Conservation (phyloP, 2,797 vertebrate species). For the Lutjanus argentimaculatus region DNA sequence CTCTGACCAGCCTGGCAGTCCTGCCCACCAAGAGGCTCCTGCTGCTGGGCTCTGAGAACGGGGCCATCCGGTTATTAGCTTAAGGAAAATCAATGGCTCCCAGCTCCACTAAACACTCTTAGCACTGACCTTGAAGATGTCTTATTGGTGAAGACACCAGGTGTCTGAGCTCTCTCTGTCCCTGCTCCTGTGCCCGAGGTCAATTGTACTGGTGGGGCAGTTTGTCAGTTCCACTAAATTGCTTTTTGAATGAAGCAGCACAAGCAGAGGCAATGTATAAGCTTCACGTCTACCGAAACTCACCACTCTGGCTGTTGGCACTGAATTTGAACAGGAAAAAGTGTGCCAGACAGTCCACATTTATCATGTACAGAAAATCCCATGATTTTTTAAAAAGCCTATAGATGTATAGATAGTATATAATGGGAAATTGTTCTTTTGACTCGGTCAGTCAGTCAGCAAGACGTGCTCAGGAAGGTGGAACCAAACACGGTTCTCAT, state of each 20-base stretch:
- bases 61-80: conserved; percentile 93
- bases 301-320: conserved; percentile 58
- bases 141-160: conserved; percentile 46
- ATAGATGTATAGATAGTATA: conserved; percentile 61
- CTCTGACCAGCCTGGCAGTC: conserved; percentile 94
- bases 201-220: conserved; percentile 40
- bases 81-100: conserved; percentile 66
- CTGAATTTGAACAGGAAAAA: conserved; percentile 60
- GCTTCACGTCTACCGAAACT: conserved; percentile 56
- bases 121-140: conserved; percentile 52
- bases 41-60: conserved; percentile 96
- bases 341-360: conserved; percentile 55
- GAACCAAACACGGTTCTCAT: conserved; percentile 74
- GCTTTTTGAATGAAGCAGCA: conserved; percentile 61
- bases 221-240: conserved; percentile 46
- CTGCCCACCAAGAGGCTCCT: conserved; percentile 96
- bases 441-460: conserved; percentile 63
- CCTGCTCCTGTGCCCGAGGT: conserved; percentile 48
- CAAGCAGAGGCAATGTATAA: conserved; percentile 60
- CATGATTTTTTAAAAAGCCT: conserved; percentile 45
- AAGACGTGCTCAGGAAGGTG: conserved; percentile 86
- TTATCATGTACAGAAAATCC: conserved; percentile 58
- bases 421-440: conserved; percentile 63
- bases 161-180: conserved; percentile 51
- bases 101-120: conserved; percentile 28